These are phyloP conservation scores for Scrobipalpa costella DNA, from an alignment of 2,888 invertebrate species.

Conservation along the genomic window DNA sequence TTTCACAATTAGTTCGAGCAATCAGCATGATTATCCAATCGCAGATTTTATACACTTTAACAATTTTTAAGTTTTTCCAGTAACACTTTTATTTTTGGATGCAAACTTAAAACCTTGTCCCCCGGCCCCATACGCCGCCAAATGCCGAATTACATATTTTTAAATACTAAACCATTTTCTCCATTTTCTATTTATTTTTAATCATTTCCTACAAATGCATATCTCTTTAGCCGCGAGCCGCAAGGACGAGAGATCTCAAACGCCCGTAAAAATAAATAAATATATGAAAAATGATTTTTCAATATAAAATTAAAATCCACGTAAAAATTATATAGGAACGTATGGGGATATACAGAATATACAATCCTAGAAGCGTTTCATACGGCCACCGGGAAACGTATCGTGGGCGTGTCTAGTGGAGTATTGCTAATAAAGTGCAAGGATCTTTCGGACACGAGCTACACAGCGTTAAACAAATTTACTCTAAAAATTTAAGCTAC, in stretches of 20 bases:
- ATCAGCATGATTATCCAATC: too few species aligned
- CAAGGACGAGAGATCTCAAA: constrained; percentile 30
- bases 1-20: too few species aligned
- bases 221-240: constrained; percentile 32
- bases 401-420: background rate
- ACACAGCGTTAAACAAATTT: constrained; percentile 17
- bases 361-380: constrained; percentile 15
- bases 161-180: constrained; percentile 44
- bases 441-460: constrained; percentile 18
- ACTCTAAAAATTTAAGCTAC: constrained; percentile 13
- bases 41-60: background rate
- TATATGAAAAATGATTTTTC: constrained; percentile 28
- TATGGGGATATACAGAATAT: constrained; percentile 28
- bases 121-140: constrained; percentile 34
- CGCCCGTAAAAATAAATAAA: constrained; percentile 34
- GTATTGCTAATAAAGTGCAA: constrained; percentile 8
- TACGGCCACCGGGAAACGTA: constrained; percentile 11
- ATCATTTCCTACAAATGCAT: constrained; percentile 44
- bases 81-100: background rate
- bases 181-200: constrained; percentile 42
- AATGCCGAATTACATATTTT: constrained; percentile 41
- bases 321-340: constrained; percentile 40
- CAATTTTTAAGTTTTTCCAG: background rate
- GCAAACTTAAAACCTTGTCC: background rate
- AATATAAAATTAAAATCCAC: constrained; percentile 23